Evolutionary conservation across 2,113 vertebrate species (phyloP).

Genomic region (Drymodes brunneopygia): DNA sequence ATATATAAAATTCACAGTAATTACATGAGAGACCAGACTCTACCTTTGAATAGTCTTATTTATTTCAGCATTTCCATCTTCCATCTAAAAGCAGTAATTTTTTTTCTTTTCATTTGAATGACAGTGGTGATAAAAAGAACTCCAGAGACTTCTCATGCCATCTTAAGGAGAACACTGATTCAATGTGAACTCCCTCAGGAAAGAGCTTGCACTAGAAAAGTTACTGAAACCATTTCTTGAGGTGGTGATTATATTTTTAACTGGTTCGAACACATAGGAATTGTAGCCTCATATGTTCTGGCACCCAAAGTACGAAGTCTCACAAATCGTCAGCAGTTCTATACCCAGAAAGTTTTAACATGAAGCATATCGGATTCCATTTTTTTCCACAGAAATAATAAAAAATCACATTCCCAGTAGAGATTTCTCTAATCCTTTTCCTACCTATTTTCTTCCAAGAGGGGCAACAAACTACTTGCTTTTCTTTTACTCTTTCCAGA

Average conservation of each 20-base stretch:
- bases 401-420: background rate
- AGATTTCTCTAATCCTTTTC: background rate
- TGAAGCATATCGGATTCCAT: background rate
- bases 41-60: background rate
- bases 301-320: background rate
- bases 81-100: background rate
- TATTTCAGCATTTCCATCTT: background rate
- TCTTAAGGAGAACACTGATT: background rate
- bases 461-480: background rate
- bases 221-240: background rate
- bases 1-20: background rate
- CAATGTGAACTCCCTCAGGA: background rate
- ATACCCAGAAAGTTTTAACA: background rate
- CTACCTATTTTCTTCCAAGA: background rate
- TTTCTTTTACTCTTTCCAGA: background rate
- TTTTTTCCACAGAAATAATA: background rate
- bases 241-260: background rate
- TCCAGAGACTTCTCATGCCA: background rate
- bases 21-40: background rate
- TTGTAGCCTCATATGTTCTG: background rate
- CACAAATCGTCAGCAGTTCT: background rate
- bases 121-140: background rate
- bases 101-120: background rate
- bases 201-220: background rate
- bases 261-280: accelerated